Percentiles rank a stretch among this genome's conserved stretches.
These are phyloP conservation scores for Trichomycterus rosablanca DNA, from an alignment of 2,113 vertebrate genomes.

Conservation along the genomic window DNA sequence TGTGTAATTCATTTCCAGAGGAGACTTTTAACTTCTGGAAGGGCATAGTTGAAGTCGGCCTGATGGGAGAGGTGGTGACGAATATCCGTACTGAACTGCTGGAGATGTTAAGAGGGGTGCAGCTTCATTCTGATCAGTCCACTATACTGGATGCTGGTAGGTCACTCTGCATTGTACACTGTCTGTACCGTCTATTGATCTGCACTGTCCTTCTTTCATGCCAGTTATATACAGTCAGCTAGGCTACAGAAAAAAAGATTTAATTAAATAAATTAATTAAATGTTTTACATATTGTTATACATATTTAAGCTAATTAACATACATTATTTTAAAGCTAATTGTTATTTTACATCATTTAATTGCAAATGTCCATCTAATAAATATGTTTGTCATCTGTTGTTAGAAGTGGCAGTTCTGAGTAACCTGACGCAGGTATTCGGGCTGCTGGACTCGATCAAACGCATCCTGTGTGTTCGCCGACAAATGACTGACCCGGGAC, in stretches of 20 bases:
- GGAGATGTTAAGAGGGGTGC: constrained; percentile 83
- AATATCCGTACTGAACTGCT: constrained; percentile 93
- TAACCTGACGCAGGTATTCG: constrained; percentile 90
- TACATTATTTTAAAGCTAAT: not conserved
- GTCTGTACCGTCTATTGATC: not conserved
- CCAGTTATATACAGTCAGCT: too few species aligned
- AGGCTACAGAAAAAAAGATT: too few species aligned
- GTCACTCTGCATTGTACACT: not conserved
- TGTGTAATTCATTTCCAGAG: too few species aligned
- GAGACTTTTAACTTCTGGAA: constrained; percentile 96
- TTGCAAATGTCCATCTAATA: too few species aligned
- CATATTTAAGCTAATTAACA: too few species aligned
- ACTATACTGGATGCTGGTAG: constrained; percentile 85
- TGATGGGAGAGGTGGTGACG: constrained; percentile 93
- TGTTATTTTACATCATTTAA: too few species aligned
- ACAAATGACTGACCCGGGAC: constrained; percentile 82
- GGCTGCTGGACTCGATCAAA: constrained; percentile 88
- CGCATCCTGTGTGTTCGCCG: constrained; percentile 81
- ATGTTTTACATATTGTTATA: too few species aligned
- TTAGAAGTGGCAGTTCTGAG: constrained; percentile 93
- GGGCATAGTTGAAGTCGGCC: constrained; percentile 92
- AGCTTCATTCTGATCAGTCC: constrained; percentile 74
- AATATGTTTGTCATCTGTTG: constrained; percentile 49
- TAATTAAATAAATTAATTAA: too few species aligned
- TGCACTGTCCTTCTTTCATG: not conserved